Evolutionary conservation across 2,888 invertebrate genomes (phyloP).

Genomic region (Sesamia inferens): DNA sequence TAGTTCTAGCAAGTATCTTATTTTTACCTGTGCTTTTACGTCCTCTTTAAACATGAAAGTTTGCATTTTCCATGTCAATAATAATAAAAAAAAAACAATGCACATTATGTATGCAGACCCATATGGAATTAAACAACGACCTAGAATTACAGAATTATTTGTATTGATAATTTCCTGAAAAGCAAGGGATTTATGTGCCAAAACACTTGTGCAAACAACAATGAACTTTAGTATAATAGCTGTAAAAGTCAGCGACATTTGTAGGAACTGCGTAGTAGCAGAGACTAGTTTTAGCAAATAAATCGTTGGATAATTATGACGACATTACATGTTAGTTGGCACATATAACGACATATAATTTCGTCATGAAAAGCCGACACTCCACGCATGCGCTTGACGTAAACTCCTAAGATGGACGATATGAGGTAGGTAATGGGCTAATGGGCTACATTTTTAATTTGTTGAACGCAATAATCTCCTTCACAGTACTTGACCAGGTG

Average conservation of each 20-base stretch:
- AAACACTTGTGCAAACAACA: constrained; percentile 65
- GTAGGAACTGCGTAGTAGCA: constrained; percentile 23
- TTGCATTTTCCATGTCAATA: constrained; percentile 36
- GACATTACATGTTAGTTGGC: constrained; percentile 58
- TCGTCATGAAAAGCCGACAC: constrained; percentile 53
- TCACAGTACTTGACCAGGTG: constrained; percentile 36
- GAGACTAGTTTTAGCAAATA: constrained; percentile 61
- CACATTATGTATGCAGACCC: constrained; percentile 27
- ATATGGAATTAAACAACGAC: constrained; percentile 49
- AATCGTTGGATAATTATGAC: constrained; percentile 58
- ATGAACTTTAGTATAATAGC: constrained; percentile 67
- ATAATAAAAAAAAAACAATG: constrained; percentile 45
- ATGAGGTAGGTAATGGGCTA: constrained; percentile 30
- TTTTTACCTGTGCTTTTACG: constrained; percentile 26
- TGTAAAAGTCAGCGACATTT: constrained; percentile 66
- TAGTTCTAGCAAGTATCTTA: constrained; percentile 8
- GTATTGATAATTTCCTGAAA: constrained; percentile 55
- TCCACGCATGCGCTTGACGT: constrained; percentile 47
- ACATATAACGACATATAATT: constrained; percentile 50
- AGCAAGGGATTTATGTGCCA: constrained; percentile 62
- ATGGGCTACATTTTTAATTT: constrained; percentile 46
- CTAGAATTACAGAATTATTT: constrained; percentile 46
- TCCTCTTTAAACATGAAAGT: constrained; percentile 10
- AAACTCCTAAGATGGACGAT: constrained; percentile 49
- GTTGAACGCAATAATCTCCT: constrained; percentile 42